Evolutionary conservation across 2,888 invertebrate genomes (phyloP), one percentile per base, ranked within the genome.

Genomic region (Scaptomyza parva): DNA sequence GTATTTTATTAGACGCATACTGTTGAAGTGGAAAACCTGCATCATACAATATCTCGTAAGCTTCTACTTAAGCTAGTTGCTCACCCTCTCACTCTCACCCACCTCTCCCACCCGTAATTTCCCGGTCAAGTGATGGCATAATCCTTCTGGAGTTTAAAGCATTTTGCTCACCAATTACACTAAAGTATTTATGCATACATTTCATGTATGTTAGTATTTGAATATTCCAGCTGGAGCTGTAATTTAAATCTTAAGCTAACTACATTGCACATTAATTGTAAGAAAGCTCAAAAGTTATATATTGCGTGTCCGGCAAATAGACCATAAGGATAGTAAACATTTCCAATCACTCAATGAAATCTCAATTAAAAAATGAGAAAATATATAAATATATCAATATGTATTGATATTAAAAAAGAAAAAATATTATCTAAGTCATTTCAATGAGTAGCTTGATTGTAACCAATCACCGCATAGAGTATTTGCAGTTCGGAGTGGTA

Each of bases 1-100:
- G 63, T 50, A 84, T 86, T 82, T 82, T 82, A 86, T 77, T 62
- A 62, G 57, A 64, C 55, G 61, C 82, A 68, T 39, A 48, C 70
- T 35, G 33, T 20, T 66, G 54, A 63, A 58, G 62, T 52, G 61
- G 63, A 69, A 63, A 39, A 33, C 67, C 72, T 55, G 57, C 65
- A 79, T 65, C 53, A 62, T 47, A 47, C 17, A 37, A 17, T 63
- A 68, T 70, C 83, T 70, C 76, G 79, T 76, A 86, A 83, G 79
- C 72, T 66, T 64, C 45, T 64, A 51, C 65, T 84, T 69, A 66
- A 73, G 50, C 18, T 45, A 43, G 22, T 60, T 35, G 37, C 52
- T 48, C 47, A 28, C 45, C 62, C 50, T n/a, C n/a, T 57, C 43
- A 51, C 50, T n/a, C n/a, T n/a, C n/a, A n/a, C n/a, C n/a, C n/a